Percentiles rank a stretch among this genome's conserved stretches.
Evolutionary conservation across 2,888 invertebrate genomes (phyloP).

Genomic region (Harpagoxenus sublaevis): DNA sequence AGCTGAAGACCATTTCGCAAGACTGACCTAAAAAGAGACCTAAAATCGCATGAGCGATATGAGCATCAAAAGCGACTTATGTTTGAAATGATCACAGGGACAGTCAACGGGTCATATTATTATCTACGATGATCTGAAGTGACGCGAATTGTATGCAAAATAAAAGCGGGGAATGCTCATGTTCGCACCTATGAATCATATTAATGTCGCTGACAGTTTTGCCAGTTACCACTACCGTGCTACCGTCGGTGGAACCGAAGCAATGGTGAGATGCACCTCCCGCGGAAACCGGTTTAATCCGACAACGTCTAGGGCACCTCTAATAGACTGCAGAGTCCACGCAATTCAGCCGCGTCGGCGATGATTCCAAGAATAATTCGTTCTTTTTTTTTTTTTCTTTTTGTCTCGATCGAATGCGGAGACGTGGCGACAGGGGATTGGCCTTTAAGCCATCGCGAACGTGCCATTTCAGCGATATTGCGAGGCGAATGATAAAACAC

Average conservation of each 20-base stretch:
- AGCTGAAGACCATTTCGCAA: background rate
- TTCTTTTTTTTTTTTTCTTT: slow-evolving; percentile 8
- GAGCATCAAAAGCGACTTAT: slow-evolving; percentile 13
- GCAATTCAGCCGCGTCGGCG: slow-evolving; percentile 44
- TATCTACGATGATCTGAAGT: slow-evolving; percentile 62
- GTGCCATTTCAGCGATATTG: slow-evolving; percentile 39
- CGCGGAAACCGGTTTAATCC: slow-evolving; percentile 73
- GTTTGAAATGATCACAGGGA: slow-evolving; percentile 58
- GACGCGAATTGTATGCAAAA: slow-evolving; percentile 60
- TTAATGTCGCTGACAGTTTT: slow-evolving; percentile 70
- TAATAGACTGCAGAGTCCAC: slow-evolving; percentile 63
- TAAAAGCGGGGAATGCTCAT: slow-evolving; percentile 61
- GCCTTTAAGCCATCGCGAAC: slow-evolving; percentile 17
- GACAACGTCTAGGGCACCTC: slow-evolving; percentile 60
- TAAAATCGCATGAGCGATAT: slow-evolving; percentile 6
- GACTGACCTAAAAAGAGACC: background rate
- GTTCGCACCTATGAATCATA: slow-evolving; percentile 68
- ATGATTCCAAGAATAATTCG: slow-evolving; percentile 24
- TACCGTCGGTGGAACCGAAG: slow-evolving; percentile 35
- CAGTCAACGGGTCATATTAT: slow-evolving; percentile 71
- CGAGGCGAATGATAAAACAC: slow-evolving; percentile 19
- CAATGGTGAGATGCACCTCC: slow-evolving; percentile 52
- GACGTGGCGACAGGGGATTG: slow-evolving; percentile 25
- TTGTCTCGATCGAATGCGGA: background rate
- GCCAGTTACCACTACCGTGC: slow-evolving; percentile 55